These are phyloP conservation scores for Conomelus anceps DNA, from an alignment of 2,888 invertebrate species.

Conservation along the genomic window DNA sequence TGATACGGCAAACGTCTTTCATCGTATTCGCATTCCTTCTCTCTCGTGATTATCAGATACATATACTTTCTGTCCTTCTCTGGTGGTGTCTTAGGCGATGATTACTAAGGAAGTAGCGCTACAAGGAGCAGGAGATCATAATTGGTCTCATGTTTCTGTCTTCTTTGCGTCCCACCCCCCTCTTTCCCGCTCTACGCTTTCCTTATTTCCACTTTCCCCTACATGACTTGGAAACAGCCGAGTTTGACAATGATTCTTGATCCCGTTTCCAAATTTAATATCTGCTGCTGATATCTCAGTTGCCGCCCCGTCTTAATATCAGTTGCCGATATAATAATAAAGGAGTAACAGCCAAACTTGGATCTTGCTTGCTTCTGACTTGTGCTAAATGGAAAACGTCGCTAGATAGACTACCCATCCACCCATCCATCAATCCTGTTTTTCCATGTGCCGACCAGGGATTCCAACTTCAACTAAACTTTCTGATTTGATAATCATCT, in stretches of 20 bases:
- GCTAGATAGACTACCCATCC: not conserved
- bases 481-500: not conserved
- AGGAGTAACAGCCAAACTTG: not conserved
- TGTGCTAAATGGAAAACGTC: not conserved
- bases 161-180: constrained; percentile 5
- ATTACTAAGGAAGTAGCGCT: not conserved
- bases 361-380: not conserved
- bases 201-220: not conserved
- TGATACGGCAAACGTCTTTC: not conserved
- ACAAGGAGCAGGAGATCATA: constrained; percentile 6
- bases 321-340: not conserved
- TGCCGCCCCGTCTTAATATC: not conserved
- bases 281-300: constrained; percentile 6
- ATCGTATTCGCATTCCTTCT: not conserved
- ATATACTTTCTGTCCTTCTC: not conserved
- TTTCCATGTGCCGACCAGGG: not conserved
- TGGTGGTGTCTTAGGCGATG: not conserved
- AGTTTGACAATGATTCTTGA: constrained; percentile 7
- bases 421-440: not conserved
- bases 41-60: not conserved
- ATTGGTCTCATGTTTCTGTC: constrained; percentile 6
- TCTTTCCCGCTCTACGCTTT: not conserved
- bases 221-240: not conserved
- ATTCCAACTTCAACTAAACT: not conserved
- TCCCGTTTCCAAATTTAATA: not conserved